A percentile compares a stretch with the other conserved stretches of the same genome.
phyloP scores from a whole-genome alignment of 1,140 invertebrate genomes.

The Atopsyche davidsoni region DNA sequence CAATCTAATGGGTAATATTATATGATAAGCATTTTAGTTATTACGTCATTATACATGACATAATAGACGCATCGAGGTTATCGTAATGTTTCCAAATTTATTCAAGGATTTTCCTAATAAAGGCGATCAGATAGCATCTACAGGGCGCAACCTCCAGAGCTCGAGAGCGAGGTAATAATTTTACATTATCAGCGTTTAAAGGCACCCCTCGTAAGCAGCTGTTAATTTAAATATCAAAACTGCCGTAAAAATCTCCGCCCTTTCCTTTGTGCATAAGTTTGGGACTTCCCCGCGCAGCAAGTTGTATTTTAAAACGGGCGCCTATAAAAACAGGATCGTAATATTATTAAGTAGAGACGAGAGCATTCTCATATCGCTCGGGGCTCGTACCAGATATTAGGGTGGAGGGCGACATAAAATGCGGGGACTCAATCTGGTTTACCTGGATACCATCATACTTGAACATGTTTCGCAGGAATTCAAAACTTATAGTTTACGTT shows the following conservation, averaged over 20 bases:
- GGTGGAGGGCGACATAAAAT: not conserved
- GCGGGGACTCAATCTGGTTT: not conserved
- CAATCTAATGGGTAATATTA: no score
- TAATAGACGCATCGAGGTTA: no score
- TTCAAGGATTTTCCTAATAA: no score
- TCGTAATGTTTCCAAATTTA: no score
- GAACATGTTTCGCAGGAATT: no score
- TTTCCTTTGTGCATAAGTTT: not conserved
- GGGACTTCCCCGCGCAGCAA: not conserved
- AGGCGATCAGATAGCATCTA: no score
- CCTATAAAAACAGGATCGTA: slow-evolving; percentile 30
- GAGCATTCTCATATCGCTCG: slow-evolving; percentile 24
- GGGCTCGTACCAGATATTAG: slow-evolving; percentile 13
- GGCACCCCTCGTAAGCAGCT: slow-evolving; percentile 14
- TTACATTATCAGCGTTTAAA: no score
- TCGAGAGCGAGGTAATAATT: no score
- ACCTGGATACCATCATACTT: not conserved
- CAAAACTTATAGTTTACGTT: no score
- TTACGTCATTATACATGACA: no score
- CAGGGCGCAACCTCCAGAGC: no score
- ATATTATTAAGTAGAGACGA: slow-evolving; percentile 30
- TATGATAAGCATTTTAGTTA: no score
- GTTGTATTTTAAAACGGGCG: slow-evolving; percentile 30
- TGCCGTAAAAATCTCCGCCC: slow-evolving; percentile 12
- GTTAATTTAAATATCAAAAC: slow-evolving; percentile 23